Conservation (phyloP, 2,888 invertebrate species). For the Oxystoma pomonae region DNA sequence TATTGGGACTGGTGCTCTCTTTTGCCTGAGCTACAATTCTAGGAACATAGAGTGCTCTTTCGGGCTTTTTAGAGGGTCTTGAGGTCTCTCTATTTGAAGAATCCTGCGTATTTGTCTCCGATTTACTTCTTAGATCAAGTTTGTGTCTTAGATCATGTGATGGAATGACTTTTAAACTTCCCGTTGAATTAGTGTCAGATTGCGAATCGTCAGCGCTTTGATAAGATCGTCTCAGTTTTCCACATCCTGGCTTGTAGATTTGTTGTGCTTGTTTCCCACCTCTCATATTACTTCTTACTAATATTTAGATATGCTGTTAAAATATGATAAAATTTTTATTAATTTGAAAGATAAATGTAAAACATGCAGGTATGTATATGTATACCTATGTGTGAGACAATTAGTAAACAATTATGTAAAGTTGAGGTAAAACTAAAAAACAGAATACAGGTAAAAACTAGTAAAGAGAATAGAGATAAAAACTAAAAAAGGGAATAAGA, state of each 20-base stretch:
- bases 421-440: too few relatives aligned
- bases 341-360: neutral
- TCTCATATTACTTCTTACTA: slow-evolving; percentile 45
- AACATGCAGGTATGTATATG: too few relatives aligned
- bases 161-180: neutral
- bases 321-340: neutral
- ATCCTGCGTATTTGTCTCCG: slow-evolving; percentile 26
- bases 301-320: neutral
- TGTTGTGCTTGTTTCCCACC: slow-evolving; percentile 63
- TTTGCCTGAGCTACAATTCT: slow-evolving; percentile 33
- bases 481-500: too few relatives aligned
- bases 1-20: neutral
- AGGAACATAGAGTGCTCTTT: slow-evolving; percentile 53
- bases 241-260: slow-evolving; percentile 74
- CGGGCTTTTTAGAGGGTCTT: slow-evolving; percentile 48
- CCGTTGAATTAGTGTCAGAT: slow-evolving; percentile 23
- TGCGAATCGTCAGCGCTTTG: slow-evolving; percentile 59
- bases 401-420: too few relatives aligned
- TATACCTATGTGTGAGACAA: too few relatives aligned
- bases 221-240: slow-evolving; percentile 65
- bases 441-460: too few relatives aligned
- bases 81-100: slow-evolving; percentile 21
- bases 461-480: too few relatives aligned
- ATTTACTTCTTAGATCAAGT: slow-evolving; percentile 30
- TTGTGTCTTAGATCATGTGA: slow-evolving; percentile 29